Evolutionary conservation across 2,113 vertebrate species (phyloP), one percentile per base, ranked within the genome.

Genomic region (Odontesthes bonariensis): DNA sequence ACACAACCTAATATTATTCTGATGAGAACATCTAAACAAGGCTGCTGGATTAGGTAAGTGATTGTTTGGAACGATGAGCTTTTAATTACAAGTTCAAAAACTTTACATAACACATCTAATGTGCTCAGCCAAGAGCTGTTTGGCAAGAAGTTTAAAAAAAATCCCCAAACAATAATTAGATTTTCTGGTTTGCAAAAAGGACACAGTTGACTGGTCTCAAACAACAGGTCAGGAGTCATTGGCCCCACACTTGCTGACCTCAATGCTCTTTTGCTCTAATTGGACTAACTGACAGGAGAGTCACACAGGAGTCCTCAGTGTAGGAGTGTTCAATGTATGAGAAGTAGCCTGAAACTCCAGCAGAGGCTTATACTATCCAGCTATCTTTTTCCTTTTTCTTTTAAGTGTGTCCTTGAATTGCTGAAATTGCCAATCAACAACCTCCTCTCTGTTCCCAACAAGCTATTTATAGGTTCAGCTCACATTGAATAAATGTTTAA

Each of bases 401-500:
- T 5, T 1, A 60, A 47, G n/a, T 9, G 38, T 76, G 66, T 80
- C 49, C 66, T 83, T 23, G 75, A 54, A 60, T 49, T 64, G 75
- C 79, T 64, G 46, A 51, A 64, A 47, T 35, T 40, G 69, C 76
- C 59, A 27, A 13, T 69, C 61, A 58, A 80, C 81, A 80, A 73
- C 56, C 57, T 82, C 47, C 47, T 11, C 65, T 78, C 69, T 78
- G 71, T 75, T 85, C 54, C 63, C 74, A 73, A 75, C 67, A 72
- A 61, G 55, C 64, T 85, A 84, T 86, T 87, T 74, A 81, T 89
- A 83, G 72, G 10, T 47, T 74, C 20, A 35, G 46, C 67, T 87
- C 66, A 32, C 59, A 58, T 73, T 65, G 64, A 70, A 82, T 88
- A 32, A 89, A 84, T 85, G 76, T 88, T 89, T 82, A 81, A 86